These are phyloP conservation scores for Microcebus ravelobensis DNA, from an alignment of 2,113 vertebrate species.

Conservation along the genomic window DNA sequence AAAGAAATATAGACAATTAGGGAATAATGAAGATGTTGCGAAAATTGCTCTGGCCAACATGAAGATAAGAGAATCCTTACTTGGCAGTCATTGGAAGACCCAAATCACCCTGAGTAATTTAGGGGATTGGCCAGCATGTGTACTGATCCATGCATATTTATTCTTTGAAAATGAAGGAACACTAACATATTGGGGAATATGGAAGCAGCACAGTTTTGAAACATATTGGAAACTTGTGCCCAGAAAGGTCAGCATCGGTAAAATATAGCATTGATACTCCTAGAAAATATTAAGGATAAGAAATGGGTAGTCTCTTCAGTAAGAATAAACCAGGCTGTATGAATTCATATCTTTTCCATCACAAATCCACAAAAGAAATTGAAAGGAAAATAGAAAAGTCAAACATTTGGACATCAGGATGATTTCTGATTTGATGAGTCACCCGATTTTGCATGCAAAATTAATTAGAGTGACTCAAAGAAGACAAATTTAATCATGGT, in stretches of 20 bases:
- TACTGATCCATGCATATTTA: neutral
- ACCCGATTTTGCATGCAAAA: neutral
- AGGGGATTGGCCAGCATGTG: neutral
- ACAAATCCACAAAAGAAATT: neutral
- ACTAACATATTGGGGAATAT: neutral
- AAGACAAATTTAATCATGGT: neutral
- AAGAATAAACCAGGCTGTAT: neutral
- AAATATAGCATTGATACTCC: neutral
- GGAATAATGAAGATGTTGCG: conserved; percentile 72
- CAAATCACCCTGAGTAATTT: neutral
- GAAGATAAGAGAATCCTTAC: neutral
- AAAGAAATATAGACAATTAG: conserved; percentile 67
- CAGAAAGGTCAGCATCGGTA: neutral
- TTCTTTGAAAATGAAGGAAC: conserved; percentile 40
- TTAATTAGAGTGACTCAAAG: conserved; percentile 33
- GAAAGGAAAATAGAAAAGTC: neutral
- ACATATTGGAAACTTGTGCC: neutral
- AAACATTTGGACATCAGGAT: neutral
- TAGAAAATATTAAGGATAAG: neutral
- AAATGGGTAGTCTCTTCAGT: neutral
- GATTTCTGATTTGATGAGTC: neutral
- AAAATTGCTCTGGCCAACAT: conserved; percentile 51
- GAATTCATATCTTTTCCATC: neutral
- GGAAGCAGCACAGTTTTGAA: neutral
- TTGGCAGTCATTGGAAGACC: neutral